These are phyloP conservation scores for Thaumatotibia leucotreta DNA, from an alignment of 1,140 invertebrate species.

Conservation along the genomic window DNA sequence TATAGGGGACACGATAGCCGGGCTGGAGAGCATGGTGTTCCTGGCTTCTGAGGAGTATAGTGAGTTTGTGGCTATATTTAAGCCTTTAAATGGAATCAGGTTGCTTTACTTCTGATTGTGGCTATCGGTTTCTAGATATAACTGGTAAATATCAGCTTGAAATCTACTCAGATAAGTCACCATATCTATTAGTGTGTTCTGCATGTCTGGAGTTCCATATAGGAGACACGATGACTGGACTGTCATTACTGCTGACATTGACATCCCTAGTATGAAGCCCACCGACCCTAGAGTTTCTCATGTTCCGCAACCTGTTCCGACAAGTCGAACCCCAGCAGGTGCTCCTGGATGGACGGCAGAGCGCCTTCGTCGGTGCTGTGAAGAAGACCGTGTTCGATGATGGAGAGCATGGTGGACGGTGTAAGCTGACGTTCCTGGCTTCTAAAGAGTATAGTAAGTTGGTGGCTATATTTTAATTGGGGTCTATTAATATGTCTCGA, in stretches of 20 bases:
- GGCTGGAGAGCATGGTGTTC: slow-evolving; percentile 54
- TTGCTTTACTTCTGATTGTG: too few species aligned
- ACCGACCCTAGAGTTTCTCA: slow-evolving; percentile 77
- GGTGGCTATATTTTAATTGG: slow-evolving; percentile 6
- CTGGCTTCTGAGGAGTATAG: slow-evolving; percentile 78
- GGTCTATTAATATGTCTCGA: too few species aligned
- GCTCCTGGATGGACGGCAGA: slow-evolving; percentile 73
- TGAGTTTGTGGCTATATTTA: slow-evolving; percentile 39
- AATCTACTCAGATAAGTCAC: too few species aligned
- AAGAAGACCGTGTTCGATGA: slow-evolving; percentile 56
- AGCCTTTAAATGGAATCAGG: background rate
- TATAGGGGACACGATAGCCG: too few species aligned
- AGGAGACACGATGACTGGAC: too few species aligned
- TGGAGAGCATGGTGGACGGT: slow-evolving; percentile 36
- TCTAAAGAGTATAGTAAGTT: slow-evolving; percentile 78
- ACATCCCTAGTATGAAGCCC: too few species aligned
- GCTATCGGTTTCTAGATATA: too few species aligned
- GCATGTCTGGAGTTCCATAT: too few species aligned
- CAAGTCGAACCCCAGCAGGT: slow-evolving; percentile 81
- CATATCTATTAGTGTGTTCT: too few species aligned
- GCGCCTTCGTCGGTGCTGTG: slow-evolving; percentile 70
- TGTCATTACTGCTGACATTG: too few species aligned
- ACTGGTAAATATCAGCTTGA: too few species aligned
- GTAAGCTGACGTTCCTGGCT: slow-evolving; percentile 75
- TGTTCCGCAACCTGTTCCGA: slow-evolving; percentile 78